A percentile compares a stretch with the other conserved stretches of the same genome.
Conservation (phyloP, 2,888 invertebrate species). For the Epistrophe eligans region DNA sequence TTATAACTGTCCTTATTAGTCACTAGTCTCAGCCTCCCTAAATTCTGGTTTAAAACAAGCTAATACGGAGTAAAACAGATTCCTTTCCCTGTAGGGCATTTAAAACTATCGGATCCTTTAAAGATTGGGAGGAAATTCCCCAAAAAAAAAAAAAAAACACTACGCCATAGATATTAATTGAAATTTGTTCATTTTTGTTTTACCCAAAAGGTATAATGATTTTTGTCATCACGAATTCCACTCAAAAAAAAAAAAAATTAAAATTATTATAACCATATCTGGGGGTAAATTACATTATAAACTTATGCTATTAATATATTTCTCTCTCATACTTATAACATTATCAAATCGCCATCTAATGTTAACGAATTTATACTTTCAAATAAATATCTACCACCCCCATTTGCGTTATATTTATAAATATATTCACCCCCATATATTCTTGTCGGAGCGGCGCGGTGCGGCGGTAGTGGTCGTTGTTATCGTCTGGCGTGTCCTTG, state of each 20-base stretch:
- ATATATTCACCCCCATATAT: too few relatives aligned
- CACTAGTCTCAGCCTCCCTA: too few relatives aligned
- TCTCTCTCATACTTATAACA: background rate
- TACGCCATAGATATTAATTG: too few relatives aligned
- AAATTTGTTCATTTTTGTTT: too few relatives aligned
- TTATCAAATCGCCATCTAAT: slow-evolving; percentile 11
- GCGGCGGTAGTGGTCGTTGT: background rate
- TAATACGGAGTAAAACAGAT: too few relatives aligned
- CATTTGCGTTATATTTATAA: background rate
- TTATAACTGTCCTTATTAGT: too few relatives aligned
- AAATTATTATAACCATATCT: background rate
- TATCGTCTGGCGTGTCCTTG: slow-evolving; percentile 34
- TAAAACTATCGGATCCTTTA: too few relatives aligned
- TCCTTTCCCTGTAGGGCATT: too few relatives aligned
- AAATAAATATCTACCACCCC: slow-evolving; percentile 6
- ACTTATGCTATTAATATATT: slow-evolving; percentile 5
- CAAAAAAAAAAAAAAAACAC: too few relatives aligned
- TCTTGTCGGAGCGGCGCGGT: too few relatives aligned
- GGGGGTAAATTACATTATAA: slow-evolving; percentile 6
- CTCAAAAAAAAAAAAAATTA: background rate
- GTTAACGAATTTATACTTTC: slow-evolving; percentile 17
- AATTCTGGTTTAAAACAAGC: too few relatives aligned
- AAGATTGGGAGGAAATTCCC: too few relatives aligned
- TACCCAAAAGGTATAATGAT: background rate
- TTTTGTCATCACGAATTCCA: background rate